Percentiles rank a stretch among this genome's conserved stretches.
Evolutionary conservation across 1,140 invertebrate genomes (phyloP).

Genomic region (Atta texana): DNA sequence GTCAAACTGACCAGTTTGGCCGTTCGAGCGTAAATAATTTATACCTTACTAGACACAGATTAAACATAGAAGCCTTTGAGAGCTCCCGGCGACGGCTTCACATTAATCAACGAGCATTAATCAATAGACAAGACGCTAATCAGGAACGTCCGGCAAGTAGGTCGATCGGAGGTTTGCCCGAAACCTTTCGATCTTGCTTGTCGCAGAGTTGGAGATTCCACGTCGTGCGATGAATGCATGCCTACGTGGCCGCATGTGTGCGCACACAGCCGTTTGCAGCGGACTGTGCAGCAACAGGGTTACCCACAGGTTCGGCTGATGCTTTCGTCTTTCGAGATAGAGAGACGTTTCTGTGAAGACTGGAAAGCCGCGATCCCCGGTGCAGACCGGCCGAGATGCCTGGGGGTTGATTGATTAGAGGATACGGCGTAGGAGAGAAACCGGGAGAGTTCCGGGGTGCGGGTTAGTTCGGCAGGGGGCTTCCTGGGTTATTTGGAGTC

Average conservation of each 20-base stretch:
- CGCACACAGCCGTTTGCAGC: conserved; percentile 41
- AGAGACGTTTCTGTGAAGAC: conserved; percentile 75
- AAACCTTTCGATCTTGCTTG: conserved; percentile 70
- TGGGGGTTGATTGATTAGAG: conserved; percentile 86
- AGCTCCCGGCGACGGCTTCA: conserved; percentile 27
- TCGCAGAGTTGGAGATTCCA: conserved; percentile 67
- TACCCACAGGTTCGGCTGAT: conserved; percentile 60
- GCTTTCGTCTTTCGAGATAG: conserved; percentile 75
- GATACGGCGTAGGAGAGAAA: conserved; percentile 78
- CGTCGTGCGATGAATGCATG: conserved; percentile 63
- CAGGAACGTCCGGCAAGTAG: conserved; percentile 66
- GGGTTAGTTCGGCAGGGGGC: conserved; percentile 82
- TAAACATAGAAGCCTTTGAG: conserved; percentile 65
- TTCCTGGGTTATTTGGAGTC: conserved; percentile 84
- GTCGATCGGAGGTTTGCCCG: conserved; percentile 60
- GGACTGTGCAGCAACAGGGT: conserved; percentile 73
- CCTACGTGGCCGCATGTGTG: conserved; percentile 34
- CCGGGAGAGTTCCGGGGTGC: conserved; percentile 79
- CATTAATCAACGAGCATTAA: conserved; percentile 60
- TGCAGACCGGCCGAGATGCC: conserved; percentile 81
- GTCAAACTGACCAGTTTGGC: conserved; percentile 55
- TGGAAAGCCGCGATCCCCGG: conserved; percentile 77
- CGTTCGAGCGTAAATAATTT: conserved; percentile 52
- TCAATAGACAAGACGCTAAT: conserved; percentile 64
- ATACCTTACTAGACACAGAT: conserved; percentile 47